Conservation (phyloP, 1,140 invertebrate genomes). For the Lysiphlebus fabarum region DNA sequence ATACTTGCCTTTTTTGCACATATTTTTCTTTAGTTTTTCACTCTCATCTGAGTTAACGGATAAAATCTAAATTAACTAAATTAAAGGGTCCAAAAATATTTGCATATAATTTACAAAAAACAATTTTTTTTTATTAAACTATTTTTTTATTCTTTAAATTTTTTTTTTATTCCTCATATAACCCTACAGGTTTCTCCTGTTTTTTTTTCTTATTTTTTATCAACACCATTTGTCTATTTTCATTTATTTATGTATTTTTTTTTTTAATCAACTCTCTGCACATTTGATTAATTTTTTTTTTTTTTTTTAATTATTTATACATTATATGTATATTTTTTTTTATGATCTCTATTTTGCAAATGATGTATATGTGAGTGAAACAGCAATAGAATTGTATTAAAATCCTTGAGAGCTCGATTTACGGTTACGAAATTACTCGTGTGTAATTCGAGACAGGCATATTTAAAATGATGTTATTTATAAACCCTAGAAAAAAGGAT, state of each 20-base stretch:
- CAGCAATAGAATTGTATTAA: not conserved
- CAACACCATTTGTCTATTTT: not conserved
- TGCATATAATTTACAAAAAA: constrained; percentile 48
- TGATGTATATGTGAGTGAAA: no score
- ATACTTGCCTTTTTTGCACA: constrained; percentile 20
- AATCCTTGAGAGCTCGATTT: constrained; percentile 53
- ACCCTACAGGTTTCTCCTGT: not conserved
- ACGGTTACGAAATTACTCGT: constrained; percentile 50
- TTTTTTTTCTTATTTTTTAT: no score
- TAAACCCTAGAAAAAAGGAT: constrained; percentile 10
- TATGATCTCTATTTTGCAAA: no score
- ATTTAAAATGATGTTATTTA: constrained; percentile 38
- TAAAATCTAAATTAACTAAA: constrained; percentile 59
- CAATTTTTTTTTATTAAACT: constrained; percentile 24
- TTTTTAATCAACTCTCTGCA: not conserved
- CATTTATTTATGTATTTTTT: constrained; percentile 2
- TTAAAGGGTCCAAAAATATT: constrained; percentile 49
- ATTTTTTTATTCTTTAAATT: constrained; percentile 11
- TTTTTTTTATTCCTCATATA: constrained; percentile 8
- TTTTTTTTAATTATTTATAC: constrained; percentile 14
- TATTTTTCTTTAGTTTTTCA: constrained; percentile 32
- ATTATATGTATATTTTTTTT: no score
- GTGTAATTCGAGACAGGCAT: constrained; percentile 41
- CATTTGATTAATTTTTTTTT: no score
- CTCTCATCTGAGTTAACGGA: constrained; percentile 45